Evolutionary conservation across 2,113 vertebrate species (phyloP).

Genomic region (Podocnemis expansa): DNA sequence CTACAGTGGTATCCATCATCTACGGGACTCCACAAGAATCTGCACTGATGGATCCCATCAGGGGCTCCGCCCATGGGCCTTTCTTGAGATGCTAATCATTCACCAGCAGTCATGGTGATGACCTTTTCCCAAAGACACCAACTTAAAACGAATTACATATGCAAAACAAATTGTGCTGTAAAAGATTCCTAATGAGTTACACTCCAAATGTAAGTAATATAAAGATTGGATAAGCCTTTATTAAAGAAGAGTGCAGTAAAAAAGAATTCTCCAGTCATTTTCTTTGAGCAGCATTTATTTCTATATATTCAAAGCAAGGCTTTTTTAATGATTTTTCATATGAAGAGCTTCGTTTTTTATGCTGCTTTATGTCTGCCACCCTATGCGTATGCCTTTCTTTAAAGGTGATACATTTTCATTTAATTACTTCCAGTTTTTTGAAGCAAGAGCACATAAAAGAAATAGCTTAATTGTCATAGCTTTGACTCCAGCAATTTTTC

Average conservation of each 20-base stretch:
- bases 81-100: background rate
- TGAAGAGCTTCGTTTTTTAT: background rate
- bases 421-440: background rate
- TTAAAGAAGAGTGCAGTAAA: constrained; percentile 10
- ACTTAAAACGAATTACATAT: background rate
- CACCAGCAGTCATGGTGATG: background rate
- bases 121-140: background rate
- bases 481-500: constrained; percentile 39
- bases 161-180: constrained; percentile 10
- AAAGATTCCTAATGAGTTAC: constrained; percentile 6
- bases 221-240: background rate
- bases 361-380: background rate
- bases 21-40: rapidly evolving
- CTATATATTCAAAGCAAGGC: constrained; percentile 16
- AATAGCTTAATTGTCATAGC: background rate
- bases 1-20: background rate
- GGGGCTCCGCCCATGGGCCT: background rate
- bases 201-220: background rate
- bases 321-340: background rate
- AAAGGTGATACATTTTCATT: background rate
- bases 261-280: background rate
- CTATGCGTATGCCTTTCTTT: background rate
- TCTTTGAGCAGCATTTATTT: background rate
- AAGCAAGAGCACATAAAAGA: background rate
- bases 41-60: background rate